Evolutionary conservation across 2,797 vertebrate genomes (phyloP).

Genomic region (Sciaenops ocellatus): DNA sequence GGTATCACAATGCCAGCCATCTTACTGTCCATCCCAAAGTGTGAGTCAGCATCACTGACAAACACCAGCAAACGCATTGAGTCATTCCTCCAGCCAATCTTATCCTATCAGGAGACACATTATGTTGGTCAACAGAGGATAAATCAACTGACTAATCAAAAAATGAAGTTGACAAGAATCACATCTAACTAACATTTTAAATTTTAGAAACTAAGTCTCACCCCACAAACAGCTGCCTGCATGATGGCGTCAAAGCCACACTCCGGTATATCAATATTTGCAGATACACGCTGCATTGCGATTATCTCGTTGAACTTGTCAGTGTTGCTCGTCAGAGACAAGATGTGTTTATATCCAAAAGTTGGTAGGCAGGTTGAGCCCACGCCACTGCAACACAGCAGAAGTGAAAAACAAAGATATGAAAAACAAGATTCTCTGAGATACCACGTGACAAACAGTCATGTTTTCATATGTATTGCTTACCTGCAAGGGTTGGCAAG

Average conservation of each 20-base stretch:
- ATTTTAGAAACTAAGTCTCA: constrained; percentile 67
- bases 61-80: constrained; percentile 98
- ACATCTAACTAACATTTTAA: neutral
- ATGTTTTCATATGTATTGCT: neutral
- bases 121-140: constrained; percentile 13
- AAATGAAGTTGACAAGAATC: neutral
- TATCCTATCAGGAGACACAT: constrained; percentile 86
- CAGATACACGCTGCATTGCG: constrained; percentile 90
- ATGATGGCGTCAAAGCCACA: constrained; percentile 97
- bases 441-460: neutral
- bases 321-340: constrained; percentile 92
- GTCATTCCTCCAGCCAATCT: constrained; percentile 97
- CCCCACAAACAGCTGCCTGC: constrained; percentile 98
- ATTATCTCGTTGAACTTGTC: constrained; percentile 95
- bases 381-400: constrained; percentile 79
- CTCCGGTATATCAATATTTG: constrained; percentile 93
- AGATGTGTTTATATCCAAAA: constrained; percentile 95
- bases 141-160: neutral
- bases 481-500: constrained; percentile 95
- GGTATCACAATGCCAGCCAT: constrained; percentile 97
- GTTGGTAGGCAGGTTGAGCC: constrained; percentile 87
- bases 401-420: constrained; percentile 7
- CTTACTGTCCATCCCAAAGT: constrained; percentile 99
- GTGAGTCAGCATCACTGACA: constrained; percentile 95
- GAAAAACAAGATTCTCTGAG: neutral